Evolutionary conservation across 2,888 invertebrate species (phyloP).

Genomic region (Chydorus sphaericus): DNA sequence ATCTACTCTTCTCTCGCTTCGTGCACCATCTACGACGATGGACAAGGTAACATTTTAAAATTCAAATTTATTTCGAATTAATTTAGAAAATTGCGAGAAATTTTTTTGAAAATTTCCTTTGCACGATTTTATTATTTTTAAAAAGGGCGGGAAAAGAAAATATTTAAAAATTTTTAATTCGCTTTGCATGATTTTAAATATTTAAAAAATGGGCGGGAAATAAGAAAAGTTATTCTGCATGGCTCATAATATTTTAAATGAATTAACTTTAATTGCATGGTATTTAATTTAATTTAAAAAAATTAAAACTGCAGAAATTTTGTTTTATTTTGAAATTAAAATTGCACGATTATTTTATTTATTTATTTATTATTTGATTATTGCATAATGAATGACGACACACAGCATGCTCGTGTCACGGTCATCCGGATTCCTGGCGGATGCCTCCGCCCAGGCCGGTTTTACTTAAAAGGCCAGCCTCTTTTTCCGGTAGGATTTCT

Average conservation of each 20-base stretch:
- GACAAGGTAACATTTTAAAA: slow-evolving; percentile 5
- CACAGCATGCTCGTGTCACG: slow-evolving; percentile 5
- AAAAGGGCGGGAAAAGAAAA: no score
- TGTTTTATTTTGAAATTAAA: no score
- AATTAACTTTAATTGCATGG: no score
- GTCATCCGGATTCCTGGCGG: not conserved
- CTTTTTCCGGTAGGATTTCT: slow-evolving; percentile 7
- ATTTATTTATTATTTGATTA: not conserved
- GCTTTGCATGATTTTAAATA: no score
- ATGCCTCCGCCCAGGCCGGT: not conserved
- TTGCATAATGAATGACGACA: not conserved
- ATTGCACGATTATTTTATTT: no score
- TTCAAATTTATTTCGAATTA: no score
- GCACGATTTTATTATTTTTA: not conserved
- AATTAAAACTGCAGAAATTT: no score
- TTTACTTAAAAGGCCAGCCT: slow-evolving; percentile 9
- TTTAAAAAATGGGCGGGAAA: no score
- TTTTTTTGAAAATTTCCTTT: not conserved
- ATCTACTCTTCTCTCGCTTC: slow-evolving; percentile 61
- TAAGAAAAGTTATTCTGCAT: no score
- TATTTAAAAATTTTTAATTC: no score
- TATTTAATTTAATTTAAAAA: no score
- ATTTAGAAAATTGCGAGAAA: not conserved
- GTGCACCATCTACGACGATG: slow-evolving; percentile 40
- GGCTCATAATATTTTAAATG: no score